Percentiles rank a stretch among this genome's conserved stretches.
phyloP scores from a whole-genome alignment of 2,113 vertebrate genomes.

The Meriones unguiculatus region DNA sequence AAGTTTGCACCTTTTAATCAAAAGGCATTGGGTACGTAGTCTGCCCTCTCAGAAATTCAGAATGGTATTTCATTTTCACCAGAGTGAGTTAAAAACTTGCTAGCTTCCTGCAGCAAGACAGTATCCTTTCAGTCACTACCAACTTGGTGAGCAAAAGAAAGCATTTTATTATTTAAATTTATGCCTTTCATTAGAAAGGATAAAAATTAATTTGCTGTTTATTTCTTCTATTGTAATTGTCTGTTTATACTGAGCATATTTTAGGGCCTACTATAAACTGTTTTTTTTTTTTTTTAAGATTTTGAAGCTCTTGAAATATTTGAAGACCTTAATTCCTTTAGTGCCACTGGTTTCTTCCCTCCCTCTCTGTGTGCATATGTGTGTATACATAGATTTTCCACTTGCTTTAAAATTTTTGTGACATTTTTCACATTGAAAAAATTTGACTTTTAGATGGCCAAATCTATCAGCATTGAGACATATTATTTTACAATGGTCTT shows the following conservation, averaged over 20 bases:
- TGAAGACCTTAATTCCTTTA: neutral
- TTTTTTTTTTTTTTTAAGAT: neutral
- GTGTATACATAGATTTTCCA: neutral
- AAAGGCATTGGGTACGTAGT: neutral
- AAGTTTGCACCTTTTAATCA: neutral
- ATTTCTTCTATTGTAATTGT: conserved; percentile 43
- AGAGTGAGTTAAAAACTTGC: neutral
- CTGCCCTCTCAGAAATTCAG: neutral
- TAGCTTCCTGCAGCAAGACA: neutral
- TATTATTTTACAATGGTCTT: conserved; percentile 7
- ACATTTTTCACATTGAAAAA: conserved; percentile 17
- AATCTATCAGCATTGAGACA: conserved; percentile 6
- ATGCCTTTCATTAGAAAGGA: neutral
- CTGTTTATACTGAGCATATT: conserved; percentile 1
- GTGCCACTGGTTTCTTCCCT: neutral
- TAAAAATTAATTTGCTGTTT: conserved; percentile 6
- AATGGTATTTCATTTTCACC: neutral
- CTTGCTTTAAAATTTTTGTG: conserved; percentile 25
- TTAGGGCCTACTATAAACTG: neutral
- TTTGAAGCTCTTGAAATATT: neutral
- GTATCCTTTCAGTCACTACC: neutral
- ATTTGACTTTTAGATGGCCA: neutral
- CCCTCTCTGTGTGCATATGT: neutral
- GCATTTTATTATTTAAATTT: conserved; percentile 4
- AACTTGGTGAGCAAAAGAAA: neutral